phyloP scores from a whole-genome alignment of 2,113 vertebrate genomes.

The Erythrocebus patas region DNA sequence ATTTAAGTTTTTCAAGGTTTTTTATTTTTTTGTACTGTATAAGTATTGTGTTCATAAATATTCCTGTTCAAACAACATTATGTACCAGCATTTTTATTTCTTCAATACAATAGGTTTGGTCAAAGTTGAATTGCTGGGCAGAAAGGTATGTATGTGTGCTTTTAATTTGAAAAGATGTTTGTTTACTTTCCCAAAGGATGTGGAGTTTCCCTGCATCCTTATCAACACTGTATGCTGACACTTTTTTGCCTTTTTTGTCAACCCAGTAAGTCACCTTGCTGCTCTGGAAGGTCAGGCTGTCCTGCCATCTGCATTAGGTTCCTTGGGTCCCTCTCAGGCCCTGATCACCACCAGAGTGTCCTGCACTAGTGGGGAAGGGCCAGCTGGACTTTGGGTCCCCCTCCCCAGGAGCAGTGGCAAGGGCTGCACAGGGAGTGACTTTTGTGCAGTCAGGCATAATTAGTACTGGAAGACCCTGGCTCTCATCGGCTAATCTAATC shows the following conservation, averaged over 20 bases:
- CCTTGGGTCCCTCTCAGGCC: not conserved
- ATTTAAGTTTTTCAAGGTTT: not conserved
- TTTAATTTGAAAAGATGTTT: not conserved
- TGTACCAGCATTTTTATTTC: not conserved
- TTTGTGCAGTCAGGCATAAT: not conserved
- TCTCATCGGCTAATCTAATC: not conserved
- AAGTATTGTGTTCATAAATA: not conserved
- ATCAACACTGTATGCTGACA: not conserved
- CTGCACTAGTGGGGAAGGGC: not conserved
- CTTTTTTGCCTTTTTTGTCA: not conserved
- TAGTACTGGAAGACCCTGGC: not conserved
- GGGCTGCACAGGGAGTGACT: not conserved
- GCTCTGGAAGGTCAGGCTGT: not conserved
- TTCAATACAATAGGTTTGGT: not conserved
- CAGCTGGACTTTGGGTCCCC: not conserved
- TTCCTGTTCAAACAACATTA: not conserved
- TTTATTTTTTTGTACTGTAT: not conserved
- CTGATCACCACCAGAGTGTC: not conserved
- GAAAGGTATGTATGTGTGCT: not conserved
- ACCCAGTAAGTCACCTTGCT: not conserved
- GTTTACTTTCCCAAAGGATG: not conserved
- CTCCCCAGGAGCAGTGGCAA: not conserved
- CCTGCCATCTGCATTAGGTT: accelerated
- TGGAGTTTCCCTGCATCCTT: not conserved
- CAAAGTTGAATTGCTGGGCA: not conserved